Base-by-base conservation (phyloP, 2,797 vertebrate species). In the Enteromius unitaeniatus region DNA sequence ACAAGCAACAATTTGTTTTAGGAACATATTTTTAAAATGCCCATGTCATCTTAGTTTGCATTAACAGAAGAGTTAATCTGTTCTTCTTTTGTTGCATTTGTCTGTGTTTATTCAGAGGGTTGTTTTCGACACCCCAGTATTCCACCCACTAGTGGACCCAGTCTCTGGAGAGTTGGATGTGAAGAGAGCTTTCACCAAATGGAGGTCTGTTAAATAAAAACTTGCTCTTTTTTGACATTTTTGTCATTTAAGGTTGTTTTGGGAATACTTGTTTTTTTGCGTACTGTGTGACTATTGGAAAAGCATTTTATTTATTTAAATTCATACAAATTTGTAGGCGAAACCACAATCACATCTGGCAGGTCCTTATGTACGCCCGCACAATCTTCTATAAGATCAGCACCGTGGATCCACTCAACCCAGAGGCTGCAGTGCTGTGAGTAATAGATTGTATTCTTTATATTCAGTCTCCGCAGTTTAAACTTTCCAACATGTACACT, bases 331-430 rank as follows among this genome's bases (percentile, higher is more conserved):
- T 51, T 87, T 89, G 31, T 65, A 99, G 98, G 92, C 95, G 98
- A 88, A 99, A 99, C 92, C 97, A 99, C 92, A 99, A 99, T 89
- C 98, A 99, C 91, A 99, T 99, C 90, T 99, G 98, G 98, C 98
- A 99, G 90, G 97, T 99, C 45, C 87, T 99, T 79, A 98, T 99
- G 97, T 99, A 99, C 0, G 98, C 98, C 47, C 94, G 98, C 69
- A 96, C 97, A 53, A 92, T 99, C 90, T 99, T 99, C 95, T 99
- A 99, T 94, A 99, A 99, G 95, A 99, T 99, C 78, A 97, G 96
- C 89, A 99, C 97, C 0, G 87, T 92, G 9, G 96, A 93, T 87
- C 98, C 98, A 68, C 93, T 97, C 69, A 99, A 99, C 90, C 97
- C 98, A 8, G 98, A 99, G 88, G 98, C 98, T 90, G 97, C 98